Evolutionary conservation across 2,797 vertebrate genomes (phyloP), one percentile per base, ranked within the genome.

Genomic region (Esox lucius): DNA sequence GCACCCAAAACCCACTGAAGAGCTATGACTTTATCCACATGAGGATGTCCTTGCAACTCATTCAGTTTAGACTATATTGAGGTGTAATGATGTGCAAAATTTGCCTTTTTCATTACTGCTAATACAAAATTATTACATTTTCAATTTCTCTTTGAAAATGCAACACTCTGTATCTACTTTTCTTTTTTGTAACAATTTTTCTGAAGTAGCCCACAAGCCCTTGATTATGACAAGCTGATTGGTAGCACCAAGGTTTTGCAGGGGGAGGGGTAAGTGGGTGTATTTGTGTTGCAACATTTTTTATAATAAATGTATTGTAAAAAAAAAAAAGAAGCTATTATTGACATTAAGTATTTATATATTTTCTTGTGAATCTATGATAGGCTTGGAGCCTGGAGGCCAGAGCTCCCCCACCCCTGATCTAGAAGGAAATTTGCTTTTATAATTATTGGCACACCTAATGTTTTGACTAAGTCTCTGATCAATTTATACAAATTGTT

Each of bases 111-210:
- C 70, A 76, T 80, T 59, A 84, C 71, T 66, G 78, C 31, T 24
- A 84, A 71, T 6, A 79, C 77, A 81, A 73, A 79, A 80, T 80
- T 71, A 68, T n/a, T n/a, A n/a, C n/a, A n/a, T n/a, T n/a, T n/a
- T n/a, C n/a, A 72, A 81, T 81, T 78, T 82, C 13, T 82, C 77
- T 80, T 80, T 66, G 75, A 84, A 82, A 84, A 33, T n/a, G n/a
- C 15, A 12, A 78, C 67, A 81, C 56, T 77, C 72, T 39, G 31
- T 46, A 78, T 79, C 76, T 66, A 78, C 71, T 72, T 78, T 84
- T 77, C 71, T 85, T 80, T 78, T 76, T 62, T 62, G 68, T 62
- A 9, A 16, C 33, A 67, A 73, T 77, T 64, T 28, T 51, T 56
- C 24, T 33, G 69, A 53, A 4, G 42, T 16, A n/a, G n/a, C n/a